Evolutionary conservation across 2,797 vertebrate genomes (phyloP).

Genomic region (Serranus cabrilla): DNA sequence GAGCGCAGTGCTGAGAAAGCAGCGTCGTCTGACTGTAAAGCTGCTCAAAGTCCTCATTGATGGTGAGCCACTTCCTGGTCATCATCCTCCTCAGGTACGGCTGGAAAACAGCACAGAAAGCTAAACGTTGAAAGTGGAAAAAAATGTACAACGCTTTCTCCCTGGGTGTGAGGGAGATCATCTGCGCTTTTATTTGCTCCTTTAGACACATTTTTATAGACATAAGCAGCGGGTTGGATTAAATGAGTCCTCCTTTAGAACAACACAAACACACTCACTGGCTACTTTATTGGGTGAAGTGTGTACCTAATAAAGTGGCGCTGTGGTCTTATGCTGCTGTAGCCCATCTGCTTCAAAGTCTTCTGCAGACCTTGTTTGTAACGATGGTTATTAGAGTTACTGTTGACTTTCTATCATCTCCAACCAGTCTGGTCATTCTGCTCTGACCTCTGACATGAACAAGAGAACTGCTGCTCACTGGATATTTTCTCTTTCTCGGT

Average conservation of each 20-base stretch:
- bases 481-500: too few species aligned
- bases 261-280: too few species aligned
- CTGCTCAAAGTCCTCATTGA: constrained; percentile 69
- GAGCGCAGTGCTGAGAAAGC: constrained; percentile 81
- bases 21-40: constrained; percentile 63
- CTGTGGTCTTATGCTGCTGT: too few species aligned
- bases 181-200: background rate
- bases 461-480: too few species aligned
- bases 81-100: constrained; percentile 86
- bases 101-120: constrained; percentile 55
- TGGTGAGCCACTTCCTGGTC: constrained; percentile 89
- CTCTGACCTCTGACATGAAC: too few species aligned
- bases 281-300: too few species aligned
- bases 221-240: background rate
- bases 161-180: background rate
- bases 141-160: background rate
- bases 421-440: too few species aligned
- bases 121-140: background rate
- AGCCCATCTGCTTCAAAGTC: too few species aligned
- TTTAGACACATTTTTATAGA: background rate
- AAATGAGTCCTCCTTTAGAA: background rate
- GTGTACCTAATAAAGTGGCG: too few species aligned
- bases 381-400: too few species aligned
- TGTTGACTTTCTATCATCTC: too few species aligned
- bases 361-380: too few species aligned